Evolutionary conservation across 2,797 vertebrate genomes (phyloP).

Genomic region (Tenualosa ilisha): DNA sequence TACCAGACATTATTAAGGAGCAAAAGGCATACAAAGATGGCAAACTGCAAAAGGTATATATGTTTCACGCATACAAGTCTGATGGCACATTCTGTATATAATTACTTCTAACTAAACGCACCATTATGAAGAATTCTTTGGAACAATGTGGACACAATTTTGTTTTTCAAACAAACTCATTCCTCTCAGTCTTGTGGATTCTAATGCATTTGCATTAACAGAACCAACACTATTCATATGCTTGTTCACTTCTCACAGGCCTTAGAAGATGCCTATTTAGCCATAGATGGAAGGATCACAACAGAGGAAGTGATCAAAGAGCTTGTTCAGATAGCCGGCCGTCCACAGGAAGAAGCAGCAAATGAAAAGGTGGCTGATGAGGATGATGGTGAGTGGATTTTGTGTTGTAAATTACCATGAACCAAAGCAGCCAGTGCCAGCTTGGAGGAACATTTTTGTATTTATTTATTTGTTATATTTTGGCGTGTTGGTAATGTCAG

Average conservation of each 20-base stretch:
- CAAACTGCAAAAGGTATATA: constrained; percentile 91
- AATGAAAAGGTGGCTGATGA: constrained; percentile 93
- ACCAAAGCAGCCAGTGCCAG: background rate
- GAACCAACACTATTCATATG: background rate
- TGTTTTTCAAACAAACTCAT: background rate
- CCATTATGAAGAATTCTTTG: background rate
- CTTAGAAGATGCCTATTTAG: constrained; percentile 94
- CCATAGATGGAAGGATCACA: constrained; percentile 90
- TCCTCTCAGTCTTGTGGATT: background rate
- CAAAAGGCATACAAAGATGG: constrained; percentile 96
- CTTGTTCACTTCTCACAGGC: constrained; percentile 73
- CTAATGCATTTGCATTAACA: background rate
- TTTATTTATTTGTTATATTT: no score
- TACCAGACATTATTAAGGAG: constrained; percentile 94
- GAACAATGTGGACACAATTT: background rate
- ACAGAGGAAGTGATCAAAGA: constrained; percentile 95
- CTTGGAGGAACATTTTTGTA: no score
- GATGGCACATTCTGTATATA: no score
- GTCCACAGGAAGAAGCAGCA: constrained; percentile 84
- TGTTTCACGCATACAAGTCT: background rate
- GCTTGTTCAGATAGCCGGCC: constrained; percentile 90
- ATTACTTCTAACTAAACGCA: no score
- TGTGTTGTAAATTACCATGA: background rate
- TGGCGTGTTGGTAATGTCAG: no score
- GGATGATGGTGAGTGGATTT: constrained; percentile 85